phyloP scores from a whole-genome alignment of 2,113 vertebrate genomes.

The Hassar affinis region DNA sequence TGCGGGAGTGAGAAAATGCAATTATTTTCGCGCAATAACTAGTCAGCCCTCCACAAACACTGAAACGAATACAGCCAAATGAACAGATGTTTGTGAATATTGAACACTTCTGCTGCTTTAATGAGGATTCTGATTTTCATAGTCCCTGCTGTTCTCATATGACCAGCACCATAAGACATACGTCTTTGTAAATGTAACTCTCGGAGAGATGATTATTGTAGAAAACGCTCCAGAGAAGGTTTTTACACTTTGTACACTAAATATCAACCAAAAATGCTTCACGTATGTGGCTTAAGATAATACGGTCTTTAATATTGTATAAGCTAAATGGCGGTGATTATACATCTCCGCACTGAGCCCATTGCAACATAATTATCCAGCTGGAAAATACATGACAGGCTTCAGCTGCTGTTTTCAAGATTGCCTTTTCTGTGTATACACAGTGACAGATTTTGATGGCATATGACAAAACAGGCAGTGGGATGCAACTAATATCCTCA shows the following conservation, averaged over 20 bases:
- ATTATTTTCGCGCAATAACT: neutral
- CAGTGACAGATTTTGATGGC: constrained; percentile 57
- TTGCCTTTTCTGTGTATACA: constrained; percentile 45
- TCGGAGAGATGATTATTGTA: neutral
- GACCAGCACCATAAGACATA: constrained; percentile 7
- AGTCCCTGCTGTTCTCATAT: constrained; percentile 26
- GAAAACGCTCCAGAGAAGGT: neutral
- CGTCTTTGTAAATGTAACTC: neutral
- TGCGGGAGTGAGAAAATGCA: neutral
- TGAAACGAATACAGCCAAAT: constrained; percentile 5
- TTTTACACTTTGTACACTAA: neutral
- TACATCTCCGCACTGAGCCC: constrained; percentile 52
- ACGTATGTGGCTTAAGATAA: neutral
- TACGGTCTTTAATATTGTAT: neutral
- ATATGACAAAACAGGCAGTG: constrained; percentile 55
- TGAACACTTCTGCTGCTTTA: constrained; percentile 22
- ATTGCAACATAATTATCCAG: constrained; percentile 59
- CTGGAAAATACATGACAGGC: constrained; percentile 55
- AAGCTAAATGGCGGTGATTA: neutral
- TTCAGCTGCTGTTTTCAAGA: constrained; percentile 52
- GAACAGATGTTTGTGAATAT: constrained; percentile 39
- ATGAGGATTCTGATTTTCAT: constrained; percentile 35
- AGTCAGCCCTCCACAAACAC: neutral
- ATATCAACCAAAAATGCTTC: neutral
- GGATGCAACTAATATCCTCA: constrained; percentile 43